Base-by-base conservation (phyloP, 1,140 invertebrate species). In the Pseudoatta argentina region DNA sequence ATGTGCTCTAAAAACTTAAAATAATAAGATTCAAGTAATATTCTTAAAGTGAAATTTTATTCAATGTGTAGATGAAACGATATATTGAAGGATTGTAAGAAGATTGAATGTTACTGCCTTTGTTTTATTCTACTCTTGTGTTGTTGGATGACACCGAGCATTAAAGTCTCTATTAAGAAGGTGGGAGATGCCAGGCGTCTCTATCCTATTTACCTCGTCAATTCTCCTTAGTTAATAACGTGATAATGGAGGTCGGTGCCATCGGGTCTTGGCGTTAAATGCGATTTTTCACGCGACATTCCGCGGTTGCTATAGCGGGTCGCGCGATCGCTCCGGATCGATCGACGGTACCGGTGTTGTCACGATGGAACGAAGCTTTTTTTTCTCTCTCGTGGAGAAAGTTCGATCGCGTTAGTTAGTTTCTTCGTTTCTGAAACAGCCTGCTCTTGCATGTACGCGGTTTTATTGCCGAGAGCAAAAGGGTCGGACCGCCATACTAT, bases 81-180 rank as follows among this genome's bases (percentile, higher is more conserved):
- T 51, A 51, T 16, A 51, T 16, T 51, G 1, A 59, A 14, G 8
- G 14, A 8, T 24, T 12, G 5, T 61, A 48, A 67, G 21, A 21
- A 51, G 30, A 39, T 27, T 24, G 2, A 21, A 14, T 30, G 16
- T 30, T 57, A 30, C 55, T 24, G 66, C 12, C 10, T n/a, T 82
- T 83, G 30, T 81, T 81, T 55, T 53, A 34, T 21, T 34, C 12
- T 12, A 39, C 53, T 72, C 21, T 24, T 30, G 27, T 21, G 24
- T 24, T 24, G 24, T 24, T 24, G 21, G 21, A 39, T 53, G 55
- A 83, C 39, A 73, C 69, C 79, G 79, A 48, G 79, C 79, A 2
- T 83, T 83, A 16, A 83, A 83, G 79, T 83, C 79, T 83, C 79
- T 83, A 83, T 83, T 83, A 83, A 83, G 59, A 63, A 61, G 79